Conservation (phyloP, 1,140 invertebrate genomes). For the Drosophila nasuta region DNA sequence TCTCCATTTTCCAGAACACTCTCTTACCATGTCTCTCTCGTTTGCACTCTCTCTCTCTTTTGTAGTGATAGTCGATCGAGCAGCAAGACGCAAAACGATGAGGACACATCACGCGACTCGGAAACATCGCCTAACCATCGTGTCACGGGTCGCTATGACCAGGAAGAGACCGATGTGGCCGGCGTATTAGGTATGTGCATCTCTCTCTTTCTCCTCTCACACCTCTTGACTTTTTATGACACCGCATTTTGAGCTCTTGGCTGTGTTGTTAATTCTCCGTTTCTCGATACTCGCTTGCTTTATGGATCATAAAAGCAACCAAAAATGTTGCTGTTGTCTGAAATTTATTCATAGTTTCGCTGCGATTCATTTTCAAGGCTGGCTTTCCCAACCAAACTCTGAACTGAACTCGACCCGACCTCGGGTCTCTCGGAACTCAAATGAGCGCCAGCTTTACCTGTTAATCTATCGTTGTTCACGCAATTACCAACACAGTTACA, state of each 20-base stretch:
- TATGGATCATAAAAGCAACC: slow-evolving; percentile 34
- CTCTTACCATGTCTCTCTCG: neutral
- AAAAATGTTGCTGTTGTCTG: slow-evolving; percentile 11
- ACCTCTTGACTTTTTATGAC: slow-evolving; percentile 67
- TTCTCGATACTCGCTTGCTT: slow-evolving; percentile 1
- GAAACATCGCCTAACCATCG: slow-evolving; percentile 94
- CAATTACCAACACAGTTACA: slow-evolving; percentile 63
- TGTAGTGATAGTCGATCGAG: slow-evolving; percentile 85
- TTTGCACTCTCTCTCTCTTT: neutral
- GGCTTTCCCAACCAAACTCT: slow-evolving; percentile 50
- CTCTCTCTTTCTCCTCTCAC: slow-evolving; percentile 34
- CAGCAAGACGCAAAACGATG: slow-evolving; percentile 90
- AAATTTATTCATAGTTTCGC: slow-evolving; percentile 77
- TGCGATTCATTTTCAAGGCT: slow-evolving; percentile 74
- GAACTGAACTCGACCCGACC: neutral
- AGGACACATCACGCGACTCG: slow-evolving; percentile 95
- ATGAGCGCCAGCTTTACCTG: slow-evolving; percentile 74
- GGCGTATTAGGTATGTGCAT: slow-evolving; percentile 93
- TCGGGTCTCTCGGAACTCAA: slow-evolving; percentile 1
- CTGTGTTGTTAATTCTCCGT: neutral
- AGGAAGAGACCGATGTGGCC: slow-evolving; percentile 97
- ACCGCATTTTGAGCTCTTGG: neutral
- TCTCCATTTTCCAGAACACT: slow-evolving; percentile 1
- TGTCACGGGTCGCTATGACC: slow-evolving; percentile 91
- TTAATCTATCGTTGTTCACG: slow-evolving; percentile 71